Percentiles rank a stretch among this genome's conserved stretches.
Conservation (phyloP, 2,113 vertebrate species). For the Polyodon spathula region DNA sequence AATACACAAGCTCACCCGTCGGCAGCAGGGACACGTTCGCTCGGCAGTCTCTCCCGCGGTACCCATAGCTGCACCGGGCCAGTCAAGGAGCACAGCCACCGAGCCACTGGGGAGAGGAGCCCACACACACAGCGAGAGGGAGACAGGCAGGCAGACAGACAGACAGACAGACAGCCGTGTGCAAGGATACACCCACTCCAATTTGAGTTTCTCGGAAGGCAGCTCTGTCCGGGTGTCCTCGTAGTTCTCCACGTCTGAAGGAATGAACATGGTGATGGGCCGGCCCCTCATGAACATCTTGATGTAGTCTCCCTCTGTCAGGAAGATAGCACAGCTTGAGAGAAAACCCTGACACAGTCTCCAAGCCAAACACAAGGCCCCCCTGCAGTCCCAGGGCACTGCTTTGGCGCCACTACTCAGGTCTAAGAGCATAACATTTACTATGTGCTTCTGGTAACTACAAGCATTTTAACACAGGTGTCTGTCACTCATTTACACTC, state of each 20-base stretch:
- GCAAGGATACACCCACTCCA: constrained; percentile 98
- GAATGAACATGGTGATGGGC: constrained; percentile 97
- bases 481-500: no score
- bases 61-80: constrained; percentile 72
- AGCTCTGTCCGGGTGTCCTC: constrained; percentile 83
- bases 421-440: no score
- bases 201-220: constrained; percentile 85
- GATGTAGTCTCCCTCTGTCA: constrained; percentile 86
- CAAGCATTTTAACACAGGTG: no score
- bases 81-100: constrained; percentile 50
- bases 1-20: constrained; percentile 92
- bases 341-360: no score
- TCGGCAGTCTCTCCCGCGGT: constrained; percentile 87
- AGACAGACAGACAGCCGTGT: not conserved
- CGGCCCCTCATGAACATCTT: constrained; percentile 98
- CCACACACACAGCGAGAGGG: not conserved
- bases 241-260: constrained; percentile 85
- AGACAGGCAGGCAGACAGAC: no score
- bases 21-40: constrained; percentile 91
- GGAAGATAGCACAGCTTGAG: no score
- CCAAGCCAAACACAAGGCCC: no score
- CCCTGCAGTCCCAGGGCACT: no score
- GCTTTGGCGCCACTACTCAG: no score
- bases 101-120: not conserved
- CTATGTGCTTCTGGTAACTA: no score